These are phyloP conservation scores for Emys orbicularis DNA, from an alignment of 2,797 vertebrate species.

Conservation along the genomic window DNA sequence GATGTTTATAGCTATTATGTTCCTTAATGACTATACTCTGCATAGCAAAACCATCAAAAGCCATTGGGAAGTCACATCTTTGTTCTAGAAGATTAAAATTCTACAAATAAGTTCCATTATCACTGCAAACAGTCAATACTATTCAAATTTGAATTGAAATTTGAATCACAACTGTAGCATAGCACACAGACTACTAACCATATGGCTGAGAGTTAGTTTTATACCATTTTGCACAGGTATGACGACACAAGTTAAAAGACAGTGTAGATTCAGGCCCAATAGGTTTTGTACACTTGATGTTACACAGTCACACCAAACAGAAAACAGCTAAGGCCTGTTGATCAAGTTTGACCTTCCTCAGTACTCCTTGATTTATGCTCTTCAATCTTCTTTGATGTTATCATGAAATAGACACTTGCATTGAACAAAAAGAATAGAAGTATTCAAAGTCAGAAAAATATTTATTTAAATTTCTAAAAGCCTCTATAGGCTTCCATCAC, in stretches of 20 bases:
- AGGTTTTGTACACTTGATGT: neutral
- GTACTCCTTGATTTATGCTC: neutral
- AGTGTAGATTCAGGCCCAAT: neutral
- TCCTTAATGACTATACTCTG: neutral
- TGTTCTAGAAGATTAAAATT: neutral
- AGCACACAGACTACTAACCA: neutral
- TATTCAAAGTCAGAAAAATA: neutral
- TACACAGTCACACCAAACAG: neutral
- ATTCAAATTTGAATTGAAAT: neutral
- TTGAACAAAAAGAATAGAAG: neutral
- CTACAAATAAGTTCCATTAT: neutral
- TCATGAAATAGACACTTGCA: neutral
- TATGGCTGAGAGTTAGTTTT: neutral
- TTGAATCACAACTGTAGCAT: neutral
- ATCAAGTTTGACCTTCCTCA: neutral
- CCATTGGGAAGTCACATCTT: neutral
- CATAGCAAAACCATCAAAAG: neutral
- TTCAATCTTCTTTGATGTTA: neutral
- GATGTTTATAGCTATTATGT: too few species aligned
- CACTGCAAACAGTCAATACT: fast-evolving
- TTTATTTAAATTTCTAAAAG: neutral
- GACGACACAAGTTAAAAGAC: neutral
- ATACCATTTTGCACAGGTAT: fast-evolving
- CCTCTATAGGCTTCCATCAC: neutral
- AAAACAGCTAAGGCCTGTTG: neutral